Conservation (phyloP, 2,888 invertebrate genomes). For the Ptycholaimellus sp. region DNA sequence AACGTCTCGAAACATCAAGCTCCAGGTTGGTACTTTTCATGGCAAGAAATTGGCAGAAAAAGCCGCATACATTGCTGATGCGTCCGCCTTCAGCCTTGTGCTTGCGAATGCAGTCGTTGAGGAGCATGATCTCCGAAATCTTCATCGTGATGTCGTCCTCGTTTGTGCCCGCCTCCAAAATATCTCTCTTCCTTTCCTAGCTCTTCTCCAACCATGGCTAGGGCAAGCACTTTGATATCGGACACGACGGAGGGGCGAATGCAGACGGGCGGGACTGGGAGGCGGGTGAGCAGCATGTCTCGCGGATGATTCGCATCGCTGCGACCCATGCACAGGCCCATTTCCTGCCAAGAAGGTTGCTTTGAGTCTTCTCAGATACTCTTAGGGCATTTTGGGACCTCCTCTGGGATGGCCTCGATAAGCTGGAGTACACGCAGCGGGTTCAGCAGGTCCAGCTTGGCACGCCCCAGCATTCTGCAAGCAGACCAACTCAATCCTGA, state of each 20-base stretch:
- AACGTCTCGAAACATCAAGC: no score
- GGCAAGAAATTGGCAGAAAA: background rate
- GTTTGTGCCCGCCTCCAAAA: conserved; percentile 37
- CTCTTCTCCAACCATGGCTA: background rate
- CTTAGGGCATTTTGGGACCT: no score
- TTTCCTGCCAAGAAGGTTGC: conserved; percentile 29
- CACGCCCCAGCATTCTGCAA: conserved; percentile 31
- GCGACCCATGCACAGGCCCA: conserved; percentile 40
- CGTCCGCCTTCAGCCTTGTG: conserved; percentile 39
- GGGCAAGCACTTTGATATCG: no score
- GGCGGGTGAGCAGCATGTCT: conserved; percentile 64
- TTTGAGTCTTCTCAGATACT: no score
- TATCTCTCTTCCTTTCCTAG: background rate
- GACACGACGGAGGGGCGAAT: conserved; percentile 88
- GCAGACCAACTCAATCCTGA: no score
- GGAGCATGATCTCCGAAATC: conserved; percentile 72
- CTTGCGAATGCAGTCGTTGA: conserved; percentile 71
- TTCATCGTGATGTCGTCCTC: conserved; percentile 94
- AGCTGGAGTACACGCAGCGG: conserved; percentile 44
- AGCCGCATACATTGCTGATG: no score
- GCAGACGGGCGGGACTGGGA: conserved; percentile 84
- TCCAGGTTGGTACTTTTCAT: no score
- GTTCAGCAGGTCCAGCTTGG: conserved; percentile 42
- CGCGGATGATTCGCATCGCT: conserved; percentile 40
- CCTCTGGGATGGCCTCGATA: conserved; percentile 49